Evolutionary conservation across 2,888 invertebrate species (phyloP), one percentile per base, ranked within the genome.

Genomic region (Napeogenes inachia): DNA sequence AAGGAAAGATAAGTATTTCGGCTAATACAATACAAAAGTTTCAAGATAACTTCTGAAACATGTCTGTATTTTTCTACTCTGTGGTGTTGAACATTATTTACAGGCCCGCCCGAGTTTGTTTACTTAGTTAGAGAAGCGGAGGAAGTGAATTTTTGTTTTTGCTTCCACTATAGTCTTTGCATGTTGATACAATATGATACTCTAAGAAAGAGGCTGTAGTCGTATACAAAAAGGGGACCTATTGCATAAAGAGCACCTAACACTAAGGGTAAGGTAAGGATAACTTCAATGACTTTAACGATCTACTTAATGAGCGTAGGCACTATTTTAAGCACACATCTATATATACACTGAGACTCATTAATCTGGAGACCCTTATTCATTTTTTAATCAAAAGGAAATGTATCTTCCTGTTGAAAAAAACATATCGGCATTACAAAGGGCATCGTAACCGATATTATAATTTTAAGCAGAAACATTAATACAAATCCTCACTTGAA

Each of bases 1-100:
- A 73, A 77, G 75, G 74, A 72, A 73, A 73, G 75, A 67, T 73
- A 74, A 71, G 70, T 70, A 65, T 67, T 71, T 72, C 73, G 58
- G 59, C 60, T 62, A 65, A 67, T 61, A 46, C 60, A 55, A 21
- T 21, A 21, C 21, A 21, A 61, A 64, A 10, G 56, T 63, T 61
- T 60, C 45, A 47, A 66, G 63, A 64, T 68, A 57, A 57, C 53
- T 61, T 60, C 63, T 42, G 45, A 54, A 54, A 64, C 50, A 46
- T 59, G 54, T 56, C 63, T 60, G 65, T 54, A 53, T 56, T 60
- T 60, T 61, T 63, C 50, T 64, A 57, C 57, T 60, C 57, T 64
- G 60, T 64, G 59, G 35, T 10, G 13, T 53, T 58, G 45, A 54
- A 58, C 56, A 62, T 56, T 60, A 56, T 61, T 32, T 54, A 61